phyloP scores from a whole-genome alignment of 2,888 invertebrate genomes.

The Leucophenga maculata region DNA sequence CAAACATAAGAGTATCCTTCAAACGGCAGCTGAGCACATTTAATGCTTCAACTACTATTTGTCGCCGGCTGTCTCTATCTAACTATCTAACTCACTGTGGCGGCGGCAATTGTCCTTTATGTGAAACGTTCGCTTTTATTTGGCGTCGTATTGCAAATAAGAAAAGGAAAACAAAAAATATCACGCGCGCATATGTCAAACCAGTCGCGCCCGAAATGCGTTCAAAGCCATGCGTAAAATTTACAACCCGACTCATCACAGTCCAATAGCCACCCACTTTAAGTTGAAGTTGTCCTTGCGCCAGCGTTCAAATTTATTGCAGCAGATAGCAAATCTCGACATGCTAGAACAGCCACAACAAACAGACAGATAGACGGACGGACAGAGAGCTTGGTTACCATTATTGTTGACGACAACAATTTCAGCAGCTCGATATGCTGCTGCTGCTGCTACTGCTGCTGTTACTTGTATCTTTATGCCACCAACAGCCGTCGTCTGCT shows the following conservation, averaged over 20 bases:
- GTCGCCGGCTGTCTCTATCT: slow-evolving; percentile 35
- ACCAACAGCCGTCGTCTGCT: too few species aligned
- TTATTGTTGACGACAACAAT: too few species aligned
- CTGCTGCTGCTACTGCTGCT: not conserved
- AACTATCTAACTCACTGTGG: slow-evolving; percentile 16
- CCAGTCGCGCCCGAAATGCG: not conserved
- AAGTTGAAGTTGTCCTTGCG: slow-evolving; percentile 10
- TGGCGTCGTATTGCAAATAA: not conserved
- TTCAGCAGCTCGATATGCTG: not conserved
- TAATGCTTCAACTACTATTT: slow-evolving; percentile 35
- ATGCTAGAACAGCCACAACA: slow-evolving; percentile 15
- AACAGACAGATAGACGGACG: not conserved
- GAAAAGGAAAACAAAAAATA: not conserved
- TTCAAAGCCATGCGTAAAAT: not conserved
- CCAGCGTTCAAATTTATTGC: slow-evolving; percentile 26
- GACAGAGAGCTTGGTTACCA: not conserved
- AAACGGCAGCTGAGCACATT: slow-evolving; percentile 13
- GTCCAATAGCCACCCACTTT: slow-evolving; percentile 16
- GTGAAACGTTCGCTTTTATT: not conserved
- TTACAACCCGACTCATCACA: not conserved
- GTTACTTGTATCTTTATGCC: not conserved
- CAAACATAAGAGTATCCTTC: too few species aligned
- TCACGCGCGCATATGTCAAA: slow-evolving; percentile 41
- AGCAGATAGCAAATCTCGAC: slow-evolving; percentile 29
- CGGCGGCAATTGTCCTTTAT: slow-evolving; percentile 14